Evolutionary conservation across 2,113 vertebrate genomes (phyloP).

Genomic region (Eira barbara): DNA sequence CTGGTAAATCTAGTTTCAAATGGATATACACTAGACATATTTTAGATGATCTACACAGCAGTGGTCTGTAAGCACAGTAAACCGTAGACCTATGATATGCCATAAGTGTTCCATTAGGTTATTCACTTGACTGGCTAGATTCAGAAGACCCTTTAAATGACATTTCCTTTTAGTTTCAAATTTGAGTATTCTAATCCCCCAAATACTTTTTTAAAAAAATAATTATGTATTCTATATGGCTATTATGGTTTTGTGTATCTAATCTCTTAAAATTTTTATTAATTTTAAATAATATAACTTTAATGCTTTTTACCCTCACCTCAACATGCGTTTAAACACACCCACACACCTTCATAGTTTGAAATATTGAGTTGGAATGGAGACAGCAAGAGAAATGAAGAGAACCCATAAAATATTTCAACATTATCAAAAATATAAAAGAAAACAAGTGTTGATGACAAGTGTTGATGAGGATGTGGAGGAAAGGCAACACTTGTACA

Average conservation of each 20-base stretch:
- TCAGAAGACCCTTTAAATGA: not conserved
- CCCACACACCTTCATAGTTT: not conserved
- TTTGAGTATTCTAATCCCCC: not conserved
- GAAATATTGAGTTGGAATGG: not conserved
- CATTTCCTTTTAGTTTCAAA: not conserved
- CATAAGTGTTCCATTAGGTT: not conserved
- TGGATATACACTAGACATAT: not conserved
- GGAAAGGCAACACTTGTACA: not conserved
- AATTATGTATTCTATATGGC: not conserved
- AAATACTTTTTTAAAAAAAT: not conserved
- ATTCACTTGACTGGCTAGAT: not conserved
- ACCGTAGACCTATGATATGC: not conserved
- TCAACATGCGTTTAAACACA: not conserved
- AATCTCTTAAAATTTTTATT: not conserved
- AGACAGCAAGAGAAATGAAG: not conserved
- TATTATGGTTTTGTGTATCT: not conserved
- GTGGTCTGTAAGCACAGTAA: not conserved
- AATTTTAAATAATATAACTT: not conserved
- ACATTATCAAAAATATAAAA: not conserved
- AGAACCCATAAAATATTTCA: not conserved
- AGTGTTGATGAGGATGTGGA: not conserved
- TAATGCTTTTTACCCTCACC: not conserved
- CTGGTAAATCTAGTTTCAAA: not conserved
- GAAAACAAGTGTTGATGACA: not conserved
- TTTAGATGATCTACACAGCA: not conserved